phyloP scores from a whole-genome alignment of 2,797 vertebrate genomes.

The Cossypha polioptera region DNA sequence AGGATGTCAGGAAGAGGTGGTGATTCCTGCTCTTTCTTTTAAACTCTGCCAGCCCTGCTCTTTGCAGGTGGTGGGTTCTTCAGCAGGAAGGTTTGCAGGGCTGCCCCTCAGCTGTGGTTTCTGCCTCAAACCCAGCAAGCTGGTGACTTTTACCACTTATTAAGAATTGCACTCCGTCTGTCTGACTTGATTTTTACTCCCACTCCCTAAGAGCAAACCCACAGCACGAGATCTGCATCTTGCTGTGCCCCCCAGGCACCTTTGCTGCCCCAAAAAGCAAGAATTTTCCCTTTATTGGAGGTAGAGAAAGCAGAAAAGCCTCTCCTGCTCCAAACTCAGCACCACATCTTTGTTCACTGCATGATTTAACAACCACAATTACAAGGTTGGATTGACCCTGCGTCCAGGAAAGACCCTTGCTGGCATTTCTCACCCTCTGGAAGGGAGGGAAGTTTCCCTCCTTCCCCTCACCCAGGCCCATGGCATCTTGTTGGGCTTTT shows the following conservation, averaged over 20 bases:
- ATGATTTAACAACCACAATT: not conserved
- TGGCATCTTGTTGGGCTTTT: not conserved
- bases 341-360: not conserved
- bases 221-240: not conserved
- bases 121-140: not conserved
- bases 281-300: rapidly evolving
- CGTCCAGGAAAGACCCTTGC: not conserved
- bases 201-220: not conserved
- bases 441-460: not conserved
- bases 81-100: not conserved
- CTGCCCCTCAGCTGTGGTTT: not conserved
- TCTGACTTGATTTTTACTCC: not conserved
- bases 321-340: not conserved
- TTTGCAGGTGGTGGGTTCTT: not conserved
- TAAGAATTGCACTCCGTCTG: not conserved
- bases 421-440: not conserved
- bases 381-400: not conserved
- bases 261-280: not conserved
- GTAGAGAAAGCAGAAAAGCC: not conserved
- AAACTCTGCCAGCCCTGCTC: not conserved
- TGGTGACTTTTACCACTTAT: not conserved
- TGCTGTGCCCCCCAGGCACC: not conserved
- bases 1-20: not conserved
- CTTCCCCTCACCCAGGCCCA: not conserved
- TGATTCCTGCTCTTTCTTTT: not conserved